phyloP scores from a whole-genome alignment of 2,888 invertebrate species.

The Drosophila rellima region DNA sequence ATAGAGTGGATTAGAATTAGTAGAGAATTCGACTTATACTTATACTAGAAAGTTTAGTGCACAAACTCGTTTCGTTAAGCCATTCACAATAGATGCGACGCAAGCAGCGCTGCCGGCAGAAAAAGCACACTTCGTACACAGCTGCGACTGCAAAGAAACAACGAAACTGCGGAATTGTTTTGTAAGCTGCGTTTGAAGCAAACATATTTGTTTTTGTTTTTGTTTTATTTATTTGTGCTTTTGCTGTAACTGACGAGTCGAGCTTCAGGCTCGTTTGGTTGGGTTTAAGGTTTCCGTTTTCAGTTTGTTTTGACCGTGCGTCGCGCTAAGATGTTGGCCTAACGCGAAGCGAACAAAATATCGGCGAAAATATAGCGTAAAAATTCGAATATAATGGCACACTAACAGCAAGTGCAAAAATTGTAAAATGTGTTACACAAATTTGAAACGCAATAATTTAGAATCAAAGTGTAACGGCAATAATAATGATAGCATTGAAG shows the following conservation, averaged over 20 bases:
- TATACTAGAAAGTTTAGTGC: neutral
- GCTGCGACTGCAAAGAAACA: constrained; percentile 7
- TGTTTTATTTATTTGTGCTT: constrained; percentile 21
- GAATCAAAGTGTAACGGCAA: constrained; percentile 2
- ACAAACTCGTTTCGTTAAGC: neutral
- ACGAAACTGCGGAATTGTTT: constrained; percentile 19
- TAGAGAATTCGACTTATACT: too few species aligned
- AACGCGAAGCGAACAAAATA: constrained; percentile 38
- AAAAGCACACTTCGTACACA: neutral
- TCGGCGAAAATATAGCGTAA: constrained; percentile 11
- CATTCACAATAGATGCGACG: neutral
- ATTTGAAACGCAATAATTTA: neutral
- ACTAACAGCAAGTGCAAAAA: constrained; percentile 13
- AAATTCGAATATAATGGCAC: constrained; percentile 4
- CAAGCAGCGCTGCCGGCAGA: neutral
- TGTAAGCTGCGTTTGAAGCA: constrained; percentile 51
- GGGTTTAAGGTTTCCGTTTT: constrained; percentile 49
- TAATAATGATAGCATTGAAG: neutral
- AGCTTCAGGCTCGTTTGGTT: constrained; percentile 42
- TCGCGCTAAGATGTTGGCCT: constrained; percentile 58
- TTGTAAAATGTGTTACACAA: constrained; percentile 5
- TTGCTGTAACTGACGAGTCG: constrained; percentile 28
- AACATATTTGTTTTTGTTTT: constrained; percentile 31
- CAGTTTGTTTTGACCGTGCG: constrained; percentile 67
- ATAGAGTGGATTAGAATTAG: neutral